Evolutionary conservation across 2,888 invertebrate genomes (phyloP).

Genomic region (Nesidiocoris tenuis): DNA sequence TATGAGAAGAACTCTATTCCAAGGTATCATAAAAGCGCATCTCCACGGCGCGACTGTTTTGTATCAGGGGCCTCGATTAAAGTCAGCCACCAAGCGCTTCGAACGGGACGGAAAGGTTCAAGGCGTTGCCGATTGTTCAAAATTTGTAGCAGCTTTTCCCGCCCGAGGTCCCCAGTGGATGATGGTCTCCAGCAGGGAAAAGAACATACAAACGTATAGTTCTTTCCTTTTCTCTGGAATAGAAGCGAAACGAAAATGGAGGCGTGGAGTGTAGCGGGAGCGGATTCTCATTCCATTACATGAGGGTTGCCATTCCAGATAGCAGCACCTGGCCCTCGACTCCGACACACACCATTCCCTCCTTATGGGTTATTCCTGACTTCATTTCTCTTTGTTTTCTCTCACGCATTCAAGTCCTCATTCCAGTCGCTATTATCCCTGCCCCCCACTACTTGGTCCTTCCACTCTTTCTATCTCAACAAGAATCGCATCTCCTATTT

Average conservation of each 20-base stretch:
- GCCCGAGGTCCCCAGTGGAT: conserved; percentile 7
- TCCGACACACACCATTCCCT: conserved; percentile 12
- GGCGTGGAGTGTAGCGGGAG: not conserved
- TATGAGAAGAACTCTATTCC: too few relatives aligned
- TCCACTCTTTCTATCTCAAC: not conserved
- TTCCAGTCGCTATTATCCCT: not conserved
- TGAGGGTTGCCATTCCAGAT: conserved; percentile 1
- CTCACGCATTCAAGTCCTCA: not conserved
- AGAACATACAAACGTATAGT: not conserved
- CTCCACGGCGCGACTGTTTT: too few relatives aligned
- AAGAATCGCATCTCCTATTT: not conserved
- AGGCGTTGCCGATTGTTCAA: conserved; percentile 11
- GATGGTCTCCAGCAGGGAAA: conserved; percentile 5
- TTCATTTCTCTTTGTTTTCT: conserved; percentile 34
- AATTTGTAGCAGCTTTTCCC: conserved; percentile 11
- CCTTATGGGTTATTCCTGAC: conserved; percentile 38
- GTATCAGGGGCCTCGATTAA: not conserved
- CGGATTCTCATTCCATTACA: conserved; percentile 35
- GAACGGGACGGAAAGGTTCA: not conserved
- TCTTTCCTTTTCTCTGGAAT: not conserved
- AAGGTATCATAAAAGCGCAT: too few relatives aligned
- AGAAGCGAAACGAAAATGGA: not conserved
- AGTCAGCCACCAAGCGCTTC: not conserved
- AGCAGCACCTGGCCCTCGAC: conserved; percentile 9
- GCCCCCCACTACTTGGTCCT: not conserved